Evolutionary conservation across 2,797 vertebrate genomes (phyloP), one percentile per base, ranked within the genome.

Genomic region (Falco rusticolus): DNA sequence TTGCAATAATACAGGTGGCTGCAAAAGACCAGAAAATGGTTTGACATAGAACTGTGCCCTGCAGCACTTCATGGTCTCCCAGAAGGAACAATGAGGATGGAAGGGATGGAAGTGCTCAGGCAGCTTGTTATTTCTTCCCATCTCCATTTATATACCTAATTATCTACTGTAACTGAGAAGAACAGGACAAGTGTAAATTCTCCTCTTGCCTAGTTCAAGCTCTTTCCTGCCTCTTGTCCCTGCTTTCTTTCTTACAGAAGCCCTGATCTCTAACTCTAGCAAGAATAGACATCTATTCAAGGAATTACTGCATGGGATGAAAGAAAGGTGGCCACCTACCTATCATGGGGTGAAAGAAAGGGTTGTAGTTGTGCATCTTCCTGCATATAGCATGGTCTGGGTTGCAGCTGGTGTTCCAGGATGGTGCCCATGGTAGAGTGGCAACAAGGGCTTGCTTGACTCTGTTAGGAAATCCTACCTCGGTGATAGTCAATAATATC

Each of bases 341-440:
- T 45, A 18, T 16, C 43, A 45, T 45, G 43, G 43, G 43, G 43
- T 45, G 43, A 45, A 47, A 47, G 47, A 21, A 47, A 47, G 47
- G 20, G 47, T 20, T 20, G 51, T 5, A 61, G 14, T 16, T 47
- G 22, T 31, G 3, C 43, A 37, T 68, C 65, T 68, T 53, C 26
- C 65, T 72, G 6, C 17, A 4, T 16, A 15, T 19, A 25, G 22
- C 26, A 34, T 0, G 1, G 16, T 34, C 8, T 31, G 43, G 16
- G 31, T 50, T 81, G 48, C 31, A 59, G 50, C 1, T 2, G 18
- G 14, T 54, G 26, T n/a, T 71, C 29, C 16, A 53, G 39, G n/a
- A 9, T n/a, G 17, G 31, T 21, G 19, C 20, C 56, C 1, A 2
- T 1, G 3, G 17, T 26, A 65, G 25, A 33, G 24, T 13, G 16